phyloP scores from a whole-genome alignment of 2,797 vertebrate genomes.

The Tokudaia muenninki region DNA sequence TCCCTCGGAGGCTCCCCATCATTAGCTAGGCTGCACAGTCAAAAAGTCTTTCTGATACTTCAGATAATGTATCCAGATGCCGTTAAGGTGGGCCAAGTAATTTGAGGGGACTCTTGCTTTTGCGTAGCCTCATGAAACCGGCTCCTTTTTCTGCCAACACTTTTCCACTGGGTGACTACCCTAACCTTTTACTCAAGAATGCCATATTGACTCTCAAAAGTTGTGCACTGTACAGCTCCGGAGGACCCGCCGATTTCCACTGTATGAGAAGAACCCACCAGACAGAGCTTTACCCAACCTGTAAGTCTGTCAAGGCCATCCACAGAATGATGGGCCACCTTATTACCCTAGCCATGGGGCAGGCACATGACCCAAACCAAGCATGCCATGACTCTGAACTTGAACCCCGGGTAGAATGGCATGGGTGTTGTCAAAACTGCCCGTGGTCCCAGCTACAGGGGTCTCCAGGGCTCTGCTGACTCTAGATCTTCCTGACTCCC shows the following conservation, averaged over 20 bases:
- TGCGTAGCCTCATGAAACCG: neutral
- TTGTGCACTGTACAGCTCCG: neutral
- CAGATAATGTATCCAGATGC: neutral
- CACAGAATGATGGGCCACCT: neutral
- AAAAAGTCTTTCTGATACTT: neutral
- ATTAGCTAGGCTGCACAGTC: neutral
- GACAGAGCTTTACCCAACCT: neutral
- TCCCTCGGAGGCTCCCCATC: neutral
- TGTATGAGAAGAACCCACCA: neutral
- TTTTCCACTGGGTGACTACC: neutral
- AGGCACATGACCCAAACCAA: neutral
- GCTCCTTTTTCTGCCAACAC: neutral
- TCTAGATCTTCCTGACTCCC: neutral
- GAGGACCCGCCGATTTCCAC: neutral
- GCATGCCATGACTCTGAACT: neutral
- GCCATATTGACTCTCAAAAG: neutral
- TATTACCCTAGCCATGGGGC: neutral
- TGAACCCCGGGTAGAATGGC: no score
- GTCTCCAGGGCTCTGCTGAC: neutral
- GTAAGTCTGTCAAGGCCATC: neutral
- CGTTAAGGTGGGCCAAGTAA: neutral
- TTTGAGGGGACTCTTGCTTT: neutral
- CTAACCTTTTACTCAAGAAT: neutral
- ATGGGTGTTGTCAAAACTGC: no score
- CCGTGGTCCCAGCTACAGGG: neutral